phyloP scores from a whole-genome alignment of 2,113 vertebrate genomes.

The Notarius quadriscutis region DNA sequence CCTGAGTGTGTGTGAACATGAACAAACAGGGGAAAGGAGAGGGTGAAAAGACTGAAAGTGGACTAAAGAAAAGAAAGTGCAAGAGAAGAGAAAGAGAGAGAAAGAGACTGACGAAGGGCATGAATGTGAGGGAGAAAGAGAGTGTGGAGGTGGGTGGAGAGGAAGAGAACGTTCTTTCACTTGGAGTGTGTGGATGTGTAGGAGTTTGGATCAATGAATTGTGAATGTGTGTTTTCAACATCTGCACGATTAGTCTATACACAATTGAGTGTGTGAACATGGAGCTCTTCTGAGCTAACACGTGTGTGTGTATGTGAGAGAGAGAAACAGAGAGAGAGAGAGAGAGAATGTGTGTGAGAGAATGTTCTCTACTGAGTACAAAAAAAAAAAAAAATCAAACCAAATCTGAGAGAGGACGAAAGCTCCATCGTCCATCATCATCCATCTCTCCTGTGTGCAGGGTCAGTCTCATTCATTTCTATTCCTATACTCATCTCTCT shows the following conservation, averaged over 20 bases:
- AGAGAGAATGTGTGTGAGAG: not conserved
- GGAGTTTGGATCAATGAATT: conserved; percentile 39
- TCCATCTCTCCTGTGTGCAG: conserved; percentile 42
- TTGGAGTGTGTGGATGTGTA: conserved; percentile 44
- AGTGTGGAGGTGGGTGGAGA: conserved; percentile 51
- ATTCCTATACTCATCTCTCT: conserved; percentile 49
- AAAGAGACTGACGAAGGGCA: conserved; percentile 46
- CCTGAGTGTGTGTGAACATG: not conserved
- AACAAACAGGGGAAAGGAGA: conserved; percentile 2
- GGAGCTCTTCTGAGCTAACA: not conserved
- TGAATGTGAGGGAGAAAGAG: conserved; percentile 39
- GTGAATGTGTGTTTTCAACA: conserved; percentile 34
- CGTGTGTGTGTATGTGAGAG: not conserved
- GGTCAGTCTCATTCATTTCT: conserved; percentile 41
- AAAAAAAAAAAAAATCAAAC: conserved; percentile 7
- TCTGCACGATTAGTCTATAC: conserved; percentile 17
- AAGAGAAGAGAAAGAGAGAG: not conserved
- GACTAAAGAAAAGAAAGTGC: conserved; percentile 35
- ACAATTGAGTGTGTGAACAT: not conserved
- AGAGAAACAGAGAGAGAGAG: not conserved
- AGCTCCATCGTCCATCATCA: conserved; percentile 37
- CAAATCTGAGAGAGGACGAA: not conserved
- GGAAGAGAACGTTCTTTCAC: conserved; percentile 55
- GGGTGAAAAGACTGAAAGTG: conserved; percentile 31
- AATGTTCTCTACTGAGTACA: not conserved